Evolutionary conservation across 1,140 invertebrate species (phyloP), one percentile per base, ranked within the genome.

Genomic region (Dryas iulia): DNA sequence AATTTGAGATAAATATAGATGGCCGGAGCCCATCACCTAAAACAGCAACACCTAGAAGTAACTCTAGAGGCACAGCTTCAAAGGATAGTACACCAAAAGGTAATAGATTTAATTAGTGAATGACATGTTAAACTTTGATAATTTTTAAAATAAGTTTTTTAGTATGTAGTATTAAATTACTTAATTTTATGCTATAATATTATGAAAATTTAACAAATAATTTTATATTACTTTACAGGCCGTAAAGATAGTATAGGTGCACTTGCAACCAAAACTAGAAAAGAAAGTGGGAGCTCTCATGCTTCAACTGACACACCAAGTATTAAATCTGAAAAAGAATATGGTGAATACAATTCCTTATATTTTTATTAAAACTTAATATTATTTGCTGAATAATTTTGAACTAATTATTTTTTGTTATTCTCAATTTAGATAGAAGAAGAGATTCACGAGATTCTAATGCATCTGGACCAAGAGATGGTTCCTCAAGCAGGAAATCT

Each of bases 81-180:
- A 91, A 90, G 78, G 86, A 90, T 77, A 81, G 73, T 71, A 90
- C 87, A 25, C 83, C 84, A 59, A 92, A 92, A 91, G 84, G 91
- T 92, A 86, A 23, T 56, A 60, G 7, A 61, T 59, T 24, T 39
- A 1, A 47, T 47, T 12, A 25, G 23, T 23, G 0, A 57, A 47
- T 18, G 1, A 18, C 23, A 63, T 52, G 30, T 33, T 24, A 18
- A 31, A 6, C 1, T 6, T 52, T 57, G 10, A 57, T n/a, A n/a
- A n/a, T n/a, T n/a, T n/a, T n/a, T n/a, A n/a, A n/a, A n/a, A n/a
- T n/a, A n/a, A n/a, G n/a, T n/a, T n/a, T n/a, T n/a, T n/a, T n/a
- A n/a, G n/a, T n/a, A n/a, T n/a, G n/a, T n/a, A n/a, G n/a, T n/a
- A n/a, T n/a, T n/a, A n/a, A n/a, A n/a, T n/a, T n/a, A n/a, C n/a